These are phyloP conservation scores for Hirtodrosophila confusa DNA, from an alignment of 2,888 invertebrate species.

Conservation along the genomic window DNA sequence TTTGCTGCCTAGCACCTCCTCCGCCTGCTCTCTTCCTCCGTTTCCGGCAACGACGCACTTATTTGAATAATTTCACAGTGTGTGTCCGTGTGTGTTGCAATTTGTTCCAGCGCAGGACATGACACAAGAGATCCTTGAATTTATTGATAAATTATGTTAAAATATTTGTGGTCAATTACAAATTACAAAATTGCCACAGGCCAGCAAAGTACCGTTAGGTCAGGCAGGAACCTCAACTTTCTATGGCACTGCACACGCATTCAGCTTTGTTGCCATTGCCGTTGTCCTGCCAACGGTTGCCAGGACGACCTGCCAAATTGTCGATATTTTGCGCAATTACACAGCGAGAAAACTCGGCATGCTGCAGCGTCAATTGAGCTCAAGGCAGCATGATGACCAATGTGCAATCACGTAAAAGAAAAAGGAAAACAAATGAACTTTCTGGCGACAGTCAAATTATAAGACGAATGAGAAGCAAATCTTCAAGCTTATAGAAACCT, in stretches of 20 bases:
- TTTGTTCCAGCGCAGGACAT: constrained; percentile 24
- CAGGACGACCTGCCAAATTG: constrained; percentile 75
- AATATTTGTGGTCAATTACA: constrained; percentile 34
- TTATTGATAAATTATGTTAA: constrained; percentile 60
- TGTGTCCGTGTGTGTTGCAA: constrained; percentile 34
- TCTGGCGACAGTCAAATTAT: no score
- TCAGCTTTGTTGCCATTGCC: constrained; percentile 36
- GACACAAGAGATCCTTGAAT: constrained; percentile 54
- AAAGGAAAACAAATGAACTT: no score
- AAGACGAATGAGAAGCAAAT: no score
- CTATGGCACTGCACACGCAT: constrained; percentile 27
- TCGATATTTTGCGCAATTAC: constrained; percentile 65
- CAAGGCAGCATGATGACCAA: constrained; percentile 17
- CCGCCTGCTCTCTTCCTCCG: background rate
- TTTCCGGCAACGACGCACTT: constrained; percentile 5
- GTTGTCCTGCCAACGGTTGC: constrained; percentile 75
- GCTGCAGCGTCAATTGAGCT: constrained; percentile 1
- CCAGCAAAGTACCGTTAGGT: constrained; percentile 16
- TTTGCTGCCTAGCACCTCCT: background rate
- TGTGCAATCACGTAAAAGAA: no score
- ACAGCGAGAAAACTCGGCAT: constrained; percentile 31
- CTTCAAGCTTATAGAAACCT: no score
- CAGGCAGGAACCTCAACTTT: constrained; percentile 17
- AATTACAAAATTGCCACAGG: constrained; percentile 18
- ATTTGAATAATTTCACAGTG: constrained; percentile 58